Percentiles rank a stretch among this genome's conserved stretches.
Conservation (phyloP, 2,888 invertebrate species). For the Mactromeris polynyma region DNA sequence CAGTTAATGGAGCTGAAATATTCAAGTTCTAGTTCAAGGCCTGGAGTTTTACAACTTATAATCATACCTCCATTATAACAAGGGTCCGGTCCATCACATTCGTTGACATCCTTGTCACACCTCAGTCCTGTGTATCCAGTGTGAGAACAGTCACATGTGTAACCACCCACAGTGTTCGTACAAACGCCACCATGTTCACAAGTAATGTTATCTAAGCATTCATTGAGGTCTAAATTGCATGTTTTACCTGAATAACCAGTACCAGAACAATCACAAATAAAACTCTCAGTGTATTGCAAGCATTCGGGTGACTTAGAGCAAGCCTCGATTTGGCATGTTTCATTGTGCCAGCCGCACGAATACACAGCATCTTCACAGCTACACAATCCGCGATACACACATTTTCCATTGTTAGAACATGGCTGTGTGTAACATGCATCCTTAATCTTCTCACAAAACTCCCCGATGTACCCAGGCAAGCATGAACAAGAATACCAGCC, state of each 20-base stretch:
- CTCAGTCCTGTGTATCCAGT: constrained; percentile 79
- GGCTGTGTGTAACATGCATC: constrained; percentile 81
- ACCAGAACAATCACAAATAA: constrained; percentile 77
- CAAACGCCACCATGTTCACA: constrained; percentile 80
- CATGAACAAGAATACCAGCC: constrained; percentile 75
- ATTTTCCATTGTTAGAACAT: constrained; percentile 80
- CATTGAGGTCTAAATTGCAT: constrained; percentile 76
- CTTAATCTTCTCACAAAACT: constrained; percentile 70
- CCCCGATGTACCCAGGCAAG: constrained; percentile 75
- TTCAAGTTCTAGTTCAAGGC: too few relatives aligned
- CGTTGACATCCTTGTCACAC: constrained; percentile 79
- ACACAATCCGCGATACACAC: constrained; percentile 79
- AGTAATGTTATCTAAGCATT: constrained; percentile 65
- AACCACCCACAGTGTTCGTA: constrained; percentile 75
- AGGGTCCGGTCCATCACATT: constrained; percentile 73
- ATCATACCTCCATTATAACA: constrained; percentile 84
- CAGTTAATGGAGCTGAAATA: too few relatives aligned
- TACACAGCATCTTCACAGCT: constrained; percentile 78
- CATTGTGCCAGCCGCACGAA: constrained; percentile 83
- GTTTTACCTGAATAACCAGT: constrained; percentile 76
- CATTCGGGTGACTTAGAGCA: constrained; percentile 77
- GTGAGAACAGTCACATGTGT: constrained; percentile 76
- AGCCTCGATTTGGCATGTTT: constrained; percentile 76
- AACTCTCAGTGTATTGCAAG: constrained; percentile 61
- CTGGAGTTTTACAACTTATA: too few relatives aligned